Evolutionary conservation across 2,797 vertebrate genomes (phyloP).

Genomic region (Epinephelus coioides): DNA sequence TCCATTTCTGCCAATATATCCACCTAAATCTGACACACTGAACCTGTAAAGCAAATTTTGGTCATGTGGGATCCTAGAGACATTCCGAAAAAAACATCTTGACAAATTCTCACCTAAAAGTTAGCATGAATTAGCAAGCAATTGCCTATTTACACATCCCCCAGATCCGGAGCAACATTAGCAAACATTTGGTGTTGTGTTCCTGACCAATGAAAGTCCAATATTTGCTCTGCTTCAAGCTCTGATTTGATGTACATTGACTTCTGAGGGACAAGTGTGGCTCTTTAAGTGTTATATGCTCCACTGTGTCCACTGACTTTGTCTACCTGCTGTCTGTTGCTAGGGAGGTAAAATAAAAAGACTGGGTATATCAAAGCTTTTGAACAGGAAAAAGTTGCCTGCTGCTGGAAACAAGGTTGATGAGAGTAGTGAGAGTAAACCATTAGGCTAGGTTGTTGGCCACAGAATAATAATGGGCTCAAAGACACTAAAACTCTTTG

Average conservation of each 20-base stretch:
- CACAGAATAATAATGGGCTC: background rate
- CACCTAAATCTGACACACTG: too few relatives aligned
- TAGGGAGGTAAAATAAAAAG: background rate
- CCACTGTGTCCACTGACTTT: background rate
- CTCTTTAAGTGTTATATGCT: background rate
- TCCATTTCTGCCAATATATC: too few relatives aligned
- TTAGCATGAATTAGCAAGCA: slow-evolving; percentile 14
- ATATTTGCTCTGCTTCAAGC: background rate
- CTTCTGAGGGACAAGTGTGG: background rate
- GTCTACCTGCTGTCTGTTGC: slow-evolving; percentile 2
- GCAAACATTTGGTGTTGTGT: background rate
- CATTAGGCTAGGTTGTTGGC: background rate
- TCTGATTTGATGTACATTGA: background rate
- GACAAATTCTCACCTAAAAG: slow-evolving; percentile 3
- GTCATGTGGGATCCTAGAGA: background rate
- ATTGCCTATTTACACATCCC: slow-evolving; percentile 3
- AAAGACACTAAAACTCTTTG: background rate
- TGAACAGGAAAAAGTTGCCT: background rate
- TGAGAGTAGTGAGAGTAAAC: background rate
- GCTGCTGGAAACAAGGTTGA: background rate
- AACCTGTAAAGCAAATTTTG: background rate
- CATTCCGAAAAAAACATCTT: slow-evolving; percentile 5
- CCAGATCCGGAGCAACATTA: slow-evolving; percentile 3
- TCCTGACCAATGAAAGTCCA: background rate
- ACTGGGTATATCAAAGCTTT: background rate